Evolutionary conservation across 2,888 invertebrate genomes (phyloP), one percentile per base, ranked within the genome.

Genomic region (Nemotelus nigrinus): DNA sequence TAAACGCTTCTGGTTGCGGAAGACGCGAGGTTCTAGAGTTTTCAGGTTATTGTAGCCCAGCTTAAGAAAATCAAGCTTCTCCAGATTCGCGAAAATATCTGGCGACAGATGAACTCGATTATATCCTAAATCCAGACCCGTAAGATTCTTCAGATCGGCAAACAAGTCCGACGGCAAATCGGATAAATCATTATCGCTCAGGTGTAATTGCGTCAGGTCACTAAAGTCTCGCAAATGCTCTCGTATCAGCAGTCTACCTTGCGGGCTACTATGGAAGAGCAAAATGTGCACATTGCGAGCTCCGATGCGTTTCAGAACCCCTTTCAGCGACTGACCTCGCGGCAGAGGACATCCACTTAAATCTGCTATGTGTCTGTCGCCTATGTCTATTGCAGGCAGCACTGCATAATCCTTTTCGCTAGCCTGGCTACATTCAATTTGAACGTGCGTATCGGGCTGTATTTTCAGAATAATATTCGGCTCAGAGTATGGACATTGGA

Each of bases 11-110:
- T 92, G 88, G 84, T 91, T 90, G 53, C 89, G 88, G 84, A 94
- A 93, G 76, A 91, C 86, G 78, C 89, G 90, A 2, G 89, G 87
- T 53, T 91, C 89, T 82, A 94, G 87, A 82, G 88, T 86, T 65
- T 88, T 88, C 82, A 95, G 87, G 78, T 91, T 89, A 84, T 94
- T 94, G 82, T 90, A 89, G 68, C 91, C 91, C 82, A 93, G 86
- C 85, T 93, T 93, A 74, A 94, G 88, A 76, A 89, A 88, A 81
- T 89, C 88, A 55, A 93, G 86, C 81, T 87, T 89, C 77, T 88
- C 88, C 67, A 91, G 85, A 7, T 89, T 88, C 79, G 88, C 88
- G 80, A 92, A 91, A 43, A 92, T 85, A 81, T 89, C 88, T 78
- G 88, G 88, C 0, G 90, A 90, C 48, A 92, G 84, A 82, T 89